Evolutionary conservation across 2,888 invertebrate genomes (phyloP), one percentile per base, ranked within the genome.

Genomic region (Diaphora mendica): DNA sequence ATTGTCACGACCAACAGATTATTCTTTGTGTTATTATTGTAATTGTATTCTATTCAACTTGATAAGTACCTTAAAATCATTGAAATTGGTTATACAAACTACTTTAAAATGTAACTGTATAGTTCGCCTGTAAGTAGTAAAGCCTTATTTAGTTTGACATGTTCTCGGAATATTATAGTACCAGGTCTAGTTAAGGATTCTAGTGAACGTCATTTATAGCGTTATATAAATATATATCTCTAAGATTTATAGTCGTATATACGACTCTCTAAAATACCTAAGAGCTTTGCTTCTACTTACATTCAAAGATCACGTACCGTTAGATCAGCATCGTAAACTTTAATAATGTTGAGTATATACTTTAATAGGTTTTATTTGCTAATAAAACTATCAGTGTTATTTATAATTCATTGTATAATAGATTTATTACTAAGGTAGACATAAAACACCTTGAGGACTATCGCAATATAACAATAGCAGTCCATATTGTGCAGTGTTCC

Each of bases 401-500:
- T 62, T 26, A 4, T 62, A 62, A 26, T 11, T 59, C 13, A 26
- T 59, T 26, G 13, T 4, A 13, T 5, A 62, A 62, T 30, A 26
- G 3, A 26, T 13, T 30, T 5, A 30, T 15, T 62, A 30, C 26
- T 62, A 30, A 62, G 13, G 30, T 48, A 67, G n/a, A 35, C 55
- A 35, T 35, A 33, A 39, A 30, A 59, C 23, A 51, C 9, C 9
- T 51, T 51, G 51, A 51, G 9, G 2, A 4, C 33, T 23, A 35
- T 35, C 51, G n/a, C 51, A 35, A 55, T 55, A 17, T 35, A n/a
- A 39, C n/a, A 35, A 23, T 69, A 69, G 23, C 30, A n/a, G 30
- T 4, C 20, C 30, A 39, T 42, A 42, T 69, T 39, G 69, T 39
- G 20, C 30, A 30, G 69, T 55, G n/a, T 69, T 69, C 69, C 62